Conservation (phyloP, 2,888 invertebrate species). For the Latrodectus elegans region DNA sequence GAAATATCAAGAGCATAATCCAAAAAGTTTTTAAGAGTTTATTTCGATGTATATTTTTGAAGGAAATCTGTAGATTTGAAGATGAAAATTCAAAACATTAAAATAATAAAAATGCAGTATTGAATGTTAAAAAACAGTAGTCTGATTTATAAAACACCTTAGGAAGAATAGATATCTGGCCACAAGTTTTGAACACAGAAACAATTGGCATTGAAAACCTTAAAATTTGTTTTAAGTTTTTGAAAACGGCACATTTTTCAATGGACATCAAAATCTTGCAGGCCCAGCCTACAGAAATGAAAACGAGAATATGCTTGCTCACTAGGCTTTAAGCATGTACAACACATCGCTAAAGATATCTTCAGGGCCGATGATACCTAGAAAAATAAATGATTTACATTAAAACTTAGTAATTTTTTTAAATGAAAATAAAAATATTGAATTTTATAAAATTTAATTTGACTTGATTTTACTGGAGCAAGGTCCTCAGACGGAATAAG, state of each 20-base stretch:
- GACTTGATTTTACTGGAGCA: too few species aligned
- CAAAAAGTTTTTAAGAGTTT: slow-evolving; percentile 19
- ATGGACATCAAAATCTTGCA: slow-evolving; percentile 4
- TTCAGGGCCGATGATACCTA: slow-evolving; percentile 65
- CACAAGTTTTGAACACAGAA: not conserved
- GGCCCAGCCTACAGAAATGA: not conserved
- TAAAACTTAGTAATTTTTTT: too few species aligned
- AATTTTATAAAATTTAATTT: too few species aligned
- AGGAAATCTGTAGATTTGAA: slow-evolving; percentile 6
- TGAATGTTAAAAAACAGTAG: slow-evolving; percentile 45
- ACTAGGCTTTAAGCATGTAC: slow-evolving; percentile 6
- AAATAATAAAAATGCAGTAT: slow-evolving; percentile 39
- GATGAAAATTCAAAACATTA: slow-evolving; percentile 16
- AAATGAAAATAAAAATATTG: too few species aligned
- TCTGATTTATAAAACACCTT: slow-evolving; percentile 52
- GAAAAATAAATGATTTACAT: slow-evolving; percentile 2
- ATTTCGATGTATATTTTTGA: slow-evolving; percentile 39
- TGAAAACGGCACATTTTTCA: not conserved
- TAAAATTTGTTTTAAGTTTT: not conserved
- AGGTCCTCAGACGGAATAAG: too few species aligned
- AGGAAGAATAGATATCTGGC: not conserved
- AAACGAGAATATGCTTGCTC: not conserved
- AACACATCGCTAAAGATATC: not conserved
- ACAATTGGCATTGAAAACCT: not conserved
- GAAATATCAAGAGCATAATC: slow-evolving; percentile 40